Evolutionary conservation across 2,888 invertebrate genomes (phyloP), one percentile per base, ranked within the genome.

Genomic region (Rhingia campestris): DNA sequence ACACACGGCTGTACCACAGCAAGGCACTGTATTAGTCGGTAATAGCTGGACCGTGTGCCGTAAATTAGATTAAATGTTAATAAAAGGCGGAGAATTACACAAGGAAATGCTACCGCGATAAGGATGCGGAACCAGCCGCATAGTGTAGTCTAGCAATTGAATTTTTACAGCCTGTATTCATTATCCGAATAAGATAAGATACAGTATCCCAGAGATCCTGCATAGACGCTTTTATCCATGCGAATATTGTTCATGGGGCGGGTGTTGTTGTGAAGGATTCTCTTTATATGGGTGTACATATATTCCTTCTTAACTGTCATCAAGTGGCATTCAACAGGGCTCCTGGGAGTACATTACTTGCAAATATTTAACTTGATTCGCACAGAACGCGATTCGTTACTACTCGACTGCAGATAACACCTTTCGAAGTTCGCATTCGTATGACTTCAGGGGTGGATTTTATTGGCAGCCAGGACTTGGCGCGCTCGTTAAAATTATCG

Each of bases 1-100:
- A 22, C 22, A 22, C 22, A 22, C 22, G 1, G 22, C 22, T 22
- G 22, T 22, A 22, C 22, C 51, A 10, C 14, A 35, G n/a, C n/a
- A n/a, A n/a, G n/a, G 41, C 35, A 47, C 56, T 63, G 74, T 72
- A 81, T 81, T 81, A 80, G 80, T 43, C 54, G 64, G 59, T 84
- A 84, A 84, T 84, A 84, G 84, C 66, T 12, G 64, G 64, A 66
- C 84, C 84, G 84, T 84, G 84, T 80, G 84, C 84, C 84, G 84
- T 84, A 84, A 84, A 84, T 84, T 84, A 84, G 84, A 84, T 84
- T 84, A 84, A 84, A 84, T 80, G 84, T 84, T 84, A 84, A 84
- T 84, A 84, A 84, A 84, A 84, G 84, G 84, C 84, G 80, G 74
- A 70, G 80, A 84, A 74, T 67, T 80, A 75, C 84, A 80, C 74